Conservation (phyloP, 2,888 invertebrate species). For the Platerodrilus igneus region DNA sequence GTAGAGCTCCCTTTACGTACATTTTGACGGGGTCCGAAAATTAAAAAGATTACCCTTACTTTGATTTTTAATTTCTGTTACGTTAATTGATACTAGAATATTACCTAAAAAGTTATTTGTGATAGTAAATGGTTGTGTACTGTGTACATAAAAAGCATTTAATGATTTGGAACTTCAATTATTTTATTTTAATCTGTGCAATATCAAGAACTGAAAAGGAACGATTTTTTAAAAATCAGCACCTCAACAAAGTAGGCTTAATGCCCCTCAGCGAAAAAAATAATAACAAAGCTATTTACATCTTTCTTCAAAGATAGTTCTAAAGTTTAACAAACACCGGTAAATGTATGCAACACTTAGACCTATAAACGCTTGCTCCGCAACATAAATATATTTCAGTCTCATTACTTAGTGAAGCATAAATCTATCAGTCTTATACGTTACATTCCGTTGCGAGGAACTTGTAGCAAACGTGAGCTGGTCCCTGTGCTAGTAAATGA, state of each 20-base stretch:
- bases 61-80: no score
- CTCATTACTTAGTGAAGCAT: slow-evolving; percentile 35
- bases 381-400: slow-evolving; percentile 34
- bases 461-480: slow-evolving; percentile 42
- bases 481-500: slow-evolving; percentile 30
- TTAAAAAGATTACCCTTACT: no score
- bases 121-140: no score
- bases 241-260: slow-evolving; percentile 41
- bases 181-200: slow-evolving; percentile 11
- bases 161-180: not conserved
- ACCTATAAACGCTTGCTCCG: slow-evolving; percentile 29
- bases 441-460: slow-evolving; percentile 43
- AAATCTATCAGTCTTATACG: slow-evolving; percentile 48
- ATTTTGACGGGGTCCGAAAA: no score
- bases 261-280: slow-evolving; percentile 42
- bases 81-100: no score
- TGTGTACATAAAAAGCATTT: no score
- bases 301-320: slow-evolving; percentile 38
- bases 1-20: no score
- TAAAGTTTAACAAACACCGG: slow-evolving; percentile 39
- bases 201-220: slow-evolving; percentile 1
- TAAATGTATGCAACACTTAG: slow-evolving; percentile 23
- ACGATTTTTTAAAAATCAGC: slow-evolving; percentile 21
- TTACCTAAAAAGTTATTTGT: no score
- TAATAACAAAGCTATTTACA: slow-evolving; percentile 41